phyloP scores from a whole-genome alignment of 2,113 vertebrate species.

The Perccottus glenii region DNA sequence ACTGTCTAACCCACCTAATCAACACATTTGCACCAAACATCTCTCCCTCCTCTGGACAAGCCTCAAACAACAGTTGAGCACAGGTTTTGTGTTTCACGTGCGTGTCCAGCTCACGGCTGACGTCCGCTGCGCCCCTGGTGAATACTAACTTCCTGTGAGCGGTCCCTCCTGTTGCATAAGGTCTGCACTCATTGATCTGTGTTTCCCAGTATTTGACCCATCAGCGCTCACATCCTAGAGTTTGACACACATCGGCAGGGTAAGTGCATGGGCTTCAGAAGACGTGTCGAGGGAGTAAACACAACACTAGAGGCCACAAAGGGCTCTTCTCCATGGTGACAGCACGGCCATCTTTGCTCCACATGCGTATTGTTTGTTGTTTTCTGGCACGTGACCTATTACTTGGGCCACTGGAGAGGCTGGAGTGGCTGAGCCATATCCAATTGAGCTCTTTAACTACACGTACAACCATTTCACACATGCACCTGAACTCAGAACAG shows the following conservation, averaged over 20 bases:
- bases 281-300: constrained; percentile 14
- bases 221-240: constrained; percentile 1
- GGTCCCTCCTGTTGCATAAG: constrained; percentile 34
- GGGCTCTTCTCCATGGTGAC: constrained; percentile 54
- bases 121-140: constrained; percentile 40
- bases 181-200: constrained; percentile 55
- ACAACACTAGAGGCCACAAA: constrained; percentile 8
- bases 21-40: too few relatives aligned
- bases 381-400: not conserved
- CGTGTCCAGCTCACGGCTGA: constrained; percentile 4
- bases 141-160: constrained; percentile 60
- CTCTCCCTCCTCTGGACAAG: not conserved
- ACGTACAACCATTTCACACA: not conserved
- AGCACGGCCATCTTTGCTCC: constrained; percentile 12
- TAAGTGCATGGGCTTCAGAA: not conserved
- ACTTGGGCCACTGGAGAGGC: not conserved
- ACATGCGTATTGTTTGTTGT: constrained; percentile 4
- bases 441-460: not conserved
- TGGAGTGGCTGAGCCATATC: not conserved
- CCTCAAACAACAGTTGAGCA: not conserved
- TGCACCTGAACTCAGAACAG: not conserved
- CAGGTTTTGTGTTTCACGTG: constrained; percentile 21
- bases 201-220: constrained; percentile 49
- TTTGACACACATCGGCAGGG: constrained; percentile 28
- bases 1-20: too few relatives aligned